A percentile compares a stretch with the other conserved stretches of the same genome.
phyloP scores from a whole-genome alignment of 1,140 invertebrate genomes.

The Drosophila arizonae region DNA sequence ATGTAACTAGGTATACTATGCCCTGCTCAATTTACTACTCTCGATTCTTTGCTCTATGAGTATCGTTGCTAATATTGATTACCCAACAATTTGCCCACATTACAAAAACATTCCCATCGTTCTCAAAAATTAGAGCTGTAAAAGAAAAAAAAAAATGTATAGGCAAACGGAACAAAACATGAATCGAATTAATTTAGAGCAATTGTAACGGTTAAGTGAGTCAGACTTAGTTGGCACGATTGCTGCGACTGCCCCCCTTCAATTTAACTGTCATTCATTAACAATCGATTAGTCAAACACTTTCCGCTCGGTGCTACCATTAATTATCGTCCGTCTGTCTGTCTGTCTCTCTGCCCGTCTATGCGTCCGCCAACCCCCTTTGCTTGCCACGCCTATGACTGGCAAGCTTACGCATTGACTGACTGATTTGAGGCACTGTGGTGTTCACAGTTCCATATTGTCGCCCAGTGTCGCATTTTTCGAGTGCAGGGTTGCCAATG shows the following conservation, averaged over 20 bases:
- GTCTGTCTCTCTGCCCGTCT: not conserved
- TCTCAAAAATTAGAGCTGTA: not conserved
- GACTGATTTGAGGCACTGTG: conserved; percentile 39
- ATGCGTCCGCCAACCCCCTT: conserved; percentile 18
- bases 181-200: conserved; percentile 72
- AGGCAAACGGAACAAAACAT: conserved; percentile 43
- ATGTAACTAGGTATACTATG: too few species aligned
- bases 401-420: conserved; percentile 2
- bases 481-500: conserved; percentile 10
- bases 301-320: conserved; percentile 67
- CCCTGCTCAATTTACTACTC: too few species aligned
- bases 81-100: conserved; percentile 51
- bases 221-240: conserved; percentile 46
- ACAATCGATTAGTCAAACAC: conserved; percentile 80
- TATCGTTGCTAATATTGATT: conserved; percentile 45
- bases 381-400: not conserved
- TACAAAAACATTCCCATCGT: conserved; percentile 19
- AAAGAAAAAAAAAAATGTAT: not conserved
- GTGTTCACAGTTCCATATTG: conserved; percentile 9
- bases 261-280: conserved; percentile 78
- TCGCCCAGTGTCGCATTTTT: conserved; percentile 36
- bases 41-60: not conserved
- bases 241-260: conserved; percentile 8
- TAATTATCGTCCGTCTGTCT: conserved; percentile 49
- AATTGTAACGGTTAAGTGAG: conserved; percentile 73